These are phyloP conservation scores for Eubasilissa regina DNA, from an alignment of 1,140 invertebrate genomes.

Conservation along the genomic window DNA sequence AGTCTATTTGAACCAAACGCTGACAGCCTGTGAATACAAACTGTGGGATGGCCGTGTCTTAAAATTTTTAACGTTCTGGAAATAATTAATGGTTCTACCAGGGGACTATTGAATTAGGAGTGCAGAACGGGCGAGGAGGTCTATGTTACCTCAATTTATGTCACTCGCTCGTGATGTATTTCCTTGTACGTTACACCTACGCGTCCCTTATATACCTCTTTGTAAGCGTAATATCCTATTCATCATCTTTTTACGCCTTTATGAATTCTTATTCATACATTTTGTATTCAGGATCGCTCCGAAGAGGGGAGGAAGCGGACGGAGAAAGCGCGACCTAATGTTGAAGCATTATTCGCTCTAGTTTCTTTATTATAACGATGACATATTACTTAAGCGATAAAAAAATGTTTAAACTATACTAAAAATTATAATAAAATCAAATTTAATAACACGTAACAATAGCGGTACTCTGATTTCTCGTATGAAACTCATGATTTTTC, in stretches of 20 bases:
- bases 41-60: constrained; percentile 56
- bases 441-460: not conserved
- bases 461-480: not conserved
- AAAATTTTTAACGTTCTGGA: constrained; percentile 58
- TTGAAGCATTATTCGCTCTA: constrained; percentile 42
- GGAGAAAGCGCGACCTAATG: constrained; percentile 39
- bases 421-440: not conserved
- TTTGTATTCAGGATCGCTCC: constrained; percentile 49
- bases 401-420: constrained; percentile 3
- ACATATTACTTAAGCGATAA: constrained; percentile 26
- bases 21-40: constrained; percentile 55
- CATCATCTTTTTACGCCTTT: constrained; percentile 61
- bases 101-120: constrained; percentile 60
- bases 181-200: constrained; percentile 53
- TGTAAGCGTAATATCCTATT: constrained; percentile 58
- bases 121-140: constrained; percentile 54
- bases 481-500: not conserved
- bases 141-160: constrained; percentile 58
- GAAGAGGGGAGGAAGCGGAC: constrained; percentile 33
- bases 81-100: constrained; percentile 59
- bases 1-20: not conserved
- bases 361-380: constrained; percentile 24
- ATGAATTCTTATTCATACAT: constrained; percentile 59
- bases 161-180: constrained; percentile 59
- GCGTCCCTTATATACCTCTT: constrained; percentile 45